Evolutionary conservation across 35 echinoderm and acorn worm genomes (phyloP).

Genomic region (Heliocidaris erythrogramma): DNA sequence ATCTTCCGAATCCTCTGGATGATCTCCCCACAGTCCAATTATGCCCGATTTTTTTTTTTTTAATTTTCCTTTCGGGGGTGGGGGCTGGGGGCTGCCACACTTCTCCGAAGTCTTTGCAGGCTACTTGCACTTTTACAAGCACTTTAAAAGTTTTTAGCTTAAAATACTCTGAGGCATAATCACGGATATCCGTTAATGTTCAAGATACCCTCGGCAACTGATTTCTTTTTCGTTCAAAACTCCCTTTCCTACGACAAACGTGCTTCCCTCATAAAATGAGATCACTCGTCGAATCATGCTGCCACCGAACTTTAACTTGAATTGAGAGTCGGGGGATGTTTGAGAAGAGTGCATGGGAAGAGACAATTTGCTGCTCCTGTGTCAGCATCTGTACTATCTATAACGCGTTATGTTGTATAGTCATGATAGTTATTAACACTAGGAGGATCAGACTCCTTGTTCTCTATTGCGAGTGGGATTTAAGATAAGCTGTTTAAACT

Average conservation of each 20-base stretch:
- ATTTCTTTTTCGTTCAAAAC: background rate
- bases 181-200: slow-evolving; percentile 4
- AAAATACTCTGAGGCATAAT: background rate
- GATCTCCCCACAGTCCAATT: too few relatives aligned
- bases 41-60: too few relatives aligned
- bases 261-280: background rate
- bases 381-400: background rate
- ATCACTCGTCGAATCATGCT: background rate
- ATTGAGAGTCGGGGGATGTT: background rate
- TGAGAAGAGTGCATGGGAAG: background rate
- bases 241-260: background rate
- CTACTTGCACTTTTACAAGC: background rate
- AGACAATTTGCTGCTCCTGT: background rate
- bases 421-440: background rate
- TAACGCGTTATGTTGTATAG: background rate
- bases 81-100: too few relatives aligned
- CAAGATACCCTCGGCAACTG: background rate
- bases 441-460: background rate
- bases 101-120: too few relatives aligned
- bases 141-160: background rate
- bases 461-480: background rate
- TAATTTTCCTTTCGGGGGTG: too few relatives aligned
- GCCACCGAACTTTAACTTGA: background rate
- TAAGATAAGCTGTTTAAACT: background rate
- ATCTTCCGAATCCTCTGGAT: too few relatives aligned